These are phyloP conservation scores for Adrianichthys oophorus DNA, from an alignment of 2,797 vertebrate genomes.

Conservation along the genomic window DNA sequence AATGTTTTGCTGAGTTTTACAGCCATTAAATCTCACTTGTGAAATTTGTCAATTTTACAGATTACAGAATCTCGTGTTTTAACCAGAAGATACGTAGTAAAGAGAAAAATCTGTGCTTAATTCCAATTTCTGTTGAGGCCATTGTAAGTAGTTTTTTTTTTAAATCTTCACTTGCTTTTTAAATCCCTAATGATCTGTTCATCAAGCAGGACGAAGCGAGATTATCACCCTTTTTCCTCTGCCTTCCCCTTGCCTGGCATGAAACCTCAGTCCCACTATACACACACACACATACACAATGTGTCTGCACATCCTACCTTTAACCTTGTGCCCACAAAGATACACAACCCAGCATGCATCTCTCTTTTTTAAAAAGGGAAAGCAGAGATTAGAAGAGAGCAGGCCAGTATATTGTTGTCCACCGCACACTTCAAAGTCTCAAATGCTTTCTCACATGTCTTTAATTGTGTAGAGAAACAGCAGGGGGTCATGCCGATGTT, in stretches of 20 bases:
- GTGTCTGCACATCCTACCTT: slow-evolving; percentile 26
- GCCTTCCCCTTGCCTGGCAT: slow-evolving; percentile 32
- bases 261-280: slow-evolving; percentile 23
- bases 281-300: slow-evolving; percentile 20
- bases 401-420: slow-evolving; percentile 55
- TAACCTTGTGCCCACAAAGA: slow-evolving; percentile 43
- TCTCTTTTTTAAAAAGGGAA: slow-evolving; percentile 37
- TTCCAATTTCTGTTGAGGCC: slow-evolving; percentile 40
- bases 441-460: slow-evolving; percentile 67
- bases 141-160: slow-evolving; percentile 45
- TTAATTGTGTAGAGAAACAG: slow-evolving; percentile 72
- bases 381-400: slow-evolving; percentile 57
- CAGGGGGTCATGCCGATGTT: slow-evolving; percentile 56
- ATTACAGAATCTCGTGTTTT: slow-evolving; percentile 11
- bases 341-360: slow-evolving; percentile 26
- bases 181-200: slow-evolving; percentile 65
- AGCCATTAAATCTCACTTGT: slow-evolving; percentile 10
- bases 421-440: slow-evolving; percentile 69
- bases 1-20: slow-evolving; percentile 48
- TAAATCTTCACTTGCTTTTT: slow-evolving; percentile 65
- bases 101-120: slow-evolving; percentile 18
- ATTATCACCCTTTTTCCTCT: slow-evolving; percentile 79
- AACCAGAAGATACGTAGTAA: slow-evolving; percentile 19
- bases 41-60: too few species aligned
- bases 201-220: slow-evolving; percentile 74